These are phyloP conservation scores for Apodemia mormo DNA, from an alignment of 2,888 invertebrate species.

Conservation along the genomic window DNA sequence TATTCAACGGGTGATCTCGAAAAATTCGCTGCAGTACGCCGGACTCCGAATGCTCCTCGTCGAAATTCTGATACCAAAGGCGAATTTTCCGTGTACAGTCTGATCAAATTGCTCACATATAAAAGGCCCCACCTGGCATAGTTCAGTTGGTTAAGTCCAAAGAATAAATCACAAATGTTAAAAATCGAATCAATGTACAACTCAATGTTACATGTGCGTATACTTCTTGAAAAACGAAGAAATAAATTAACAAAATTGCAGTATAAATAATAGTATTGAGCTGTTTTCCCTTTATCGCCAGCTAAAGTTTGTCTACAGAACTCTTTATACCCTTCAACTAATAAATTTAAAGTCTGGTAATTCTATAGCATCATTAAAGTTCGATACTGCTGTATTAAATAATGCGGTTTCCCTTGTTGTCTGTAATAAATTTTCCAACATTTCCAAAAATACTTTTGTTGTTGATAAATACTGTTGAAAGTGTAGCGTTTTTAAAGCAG, in stretches of 20 bases:
- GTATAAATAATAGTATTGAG: constrained; percentile 36
- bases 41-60: constrained; percentile 41
- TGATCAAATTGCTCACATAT: constrained; percentile 38
- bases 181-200: constrained; percentile 39
- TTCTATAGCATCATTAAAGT: constrained; percentile 33
- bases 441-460: constrained; percentile 19
- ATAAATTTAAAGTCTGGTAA: constrained; percentile 38
- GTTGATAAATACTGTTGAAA: constrained; percentile 43
- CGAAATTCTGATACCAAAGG: constrained; percentile 34
- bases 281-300: constrained; percentile 38
- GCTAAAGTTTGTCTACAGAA: constrained; percentile 33
- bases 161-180: constrained; percentile 39
- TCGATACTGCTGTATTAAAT: constrained; percentile 29
- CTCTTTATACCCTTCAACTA: constrained; percentile 37
- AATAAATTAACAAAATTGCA: constrained; percentile 30
- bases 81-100: constrained; percentile 36
- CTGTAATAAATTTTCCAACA: constrained; percentile 34
- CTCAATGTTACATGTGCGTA: constrained; percentile 42
- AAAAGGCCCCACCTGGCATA: constrained; percentile 32
- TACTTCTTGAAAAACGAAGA: constrained; percentile 38
- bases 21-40: constrained; percentile 35
- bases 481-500: constrained; percentile 44
- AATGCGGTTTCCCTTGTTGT: constrained; percentile 32
- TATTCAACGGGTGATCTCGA: constrained; percentile 38
- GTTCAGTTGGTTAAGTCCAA: constrained; percentile 37